Conservation (phyloP, 2,113 vertebrate genomes). For the Indri indri region DNA sequence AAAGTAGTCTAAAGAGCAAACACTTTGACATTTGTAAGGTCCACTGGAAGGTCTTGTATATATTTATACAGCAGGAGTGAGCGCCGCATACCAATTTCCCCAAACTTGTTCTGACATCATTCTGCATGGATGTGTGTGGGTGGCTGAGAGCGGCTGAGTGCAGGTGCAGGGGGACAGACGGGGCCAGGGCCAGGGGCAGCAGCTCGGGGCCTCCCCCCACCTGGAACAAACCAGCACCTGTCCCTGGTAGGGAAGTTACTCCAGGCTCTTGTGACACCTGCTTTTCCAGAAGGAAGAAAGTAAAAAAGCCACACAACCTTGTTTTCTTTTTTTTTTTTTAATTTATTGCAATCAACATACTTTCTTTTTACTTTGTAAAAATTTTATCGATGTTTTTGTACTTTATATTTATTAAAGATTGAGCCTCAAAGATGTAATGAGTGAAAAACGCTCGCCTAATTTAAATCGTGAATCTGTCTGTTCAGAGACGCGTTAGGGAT, state of each 20-base stretch:
- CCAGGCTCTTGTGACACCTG: conserved; percentile 61
- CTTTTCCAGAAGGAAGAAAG: conserved; percentile 58
- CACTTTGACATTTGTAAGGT: conserved; percentile 91
- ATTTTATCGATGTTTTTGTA: conserved; percentile 91
- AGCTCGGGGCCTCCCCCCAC: neutral
- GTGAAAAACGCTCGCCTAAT: conserved; percentile 98
- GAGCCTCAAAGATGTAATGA: conserved; percentile 94
- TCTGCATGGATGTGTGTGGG: conserved; percentile 46
- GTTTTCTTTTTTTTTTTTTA: conserved; percentile 61
- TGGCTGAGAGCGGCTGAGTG: neutral
- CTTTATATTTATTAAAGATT: conserved; percentile 95
- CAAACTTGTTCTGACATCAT: conserved; percentile 74
- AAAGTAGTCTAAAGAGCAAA: conserved; percentile 89
- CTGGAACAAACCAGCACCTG: neutral
- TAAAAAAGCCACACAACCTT: conserved; percentile 46
- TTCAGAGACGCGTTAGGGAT: conserved; percentile 98
- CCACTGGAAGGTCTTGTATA: conserved; percentile 89
- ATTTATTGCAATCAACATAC: conserved; percentile 88
- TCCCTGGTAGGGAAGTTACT: conserved; percentile 84
- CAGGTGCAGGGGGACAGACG: neutral
- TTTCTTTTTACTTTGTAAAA: conserved; percentile 88
- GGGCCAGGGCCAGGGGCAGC: neutral
- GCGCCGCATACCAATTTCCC: conserved; percentile 84
- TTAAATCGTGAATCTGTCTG: conserved; percentile 99
- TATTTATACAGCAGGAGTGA: conserved; percentile 86